phyloP scores from a whole-genome alignment of 1,140 invertebrate species.

The Drosophila ananassae region DNA sequence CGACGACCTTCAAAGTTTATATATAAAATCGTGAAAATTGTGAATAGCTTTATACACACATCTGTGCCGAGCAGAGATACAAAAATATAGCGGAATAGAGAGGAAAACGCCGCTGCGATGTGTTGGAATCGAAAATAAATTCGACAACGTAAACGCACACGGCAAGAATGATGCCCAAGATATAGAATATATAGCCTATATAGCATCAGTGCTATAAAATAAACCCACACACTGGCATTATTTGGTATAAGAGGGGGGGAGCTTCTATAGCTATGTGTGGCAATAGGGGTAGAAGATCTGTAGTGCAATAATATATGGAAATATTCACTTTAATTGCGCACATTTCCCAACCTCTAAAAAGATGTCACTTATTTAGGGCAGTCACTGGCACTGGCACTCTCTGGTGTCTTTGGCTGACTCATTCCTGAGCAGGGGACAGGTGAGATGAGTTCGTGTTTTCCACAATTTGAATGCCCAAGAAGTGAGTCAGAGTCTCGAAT shows the following conservation, averaged over 20 bases:
- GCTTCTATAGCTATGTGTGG: slow-evolving; percentile 33
- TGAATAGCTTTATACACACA: slow-evolving; percentile 73
- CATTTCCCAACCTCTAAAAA: slow-evolving; percentile 17
- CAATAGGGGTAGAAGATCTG: slow-evolving; percentile 10
- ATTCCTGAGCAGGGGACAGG: slow-evolving; percentile 23
- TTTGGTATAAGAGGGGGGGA: slow-evolving; percentile 20
- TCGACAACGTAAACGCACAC: slow-evolving; percentile 71
- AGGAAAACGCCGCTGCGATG: slow-evolving; percentile 10
- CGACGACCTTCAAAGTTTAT: slow-evolving; percentile 77
- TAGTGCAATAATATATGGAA: slow-evolving; percentile 19
- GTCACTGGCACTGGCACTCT: slow-evolving; percentile 21
- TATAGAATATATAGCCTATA: slow-evolving; percentile 50
- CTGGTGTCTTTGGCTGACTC: slow-evolving; percentile 34
- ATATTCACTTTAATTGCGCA: slow-evolving; percentile 35
- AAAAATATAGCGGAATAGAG: slow-evolving; percentile 41
- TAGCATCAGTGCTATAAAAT: slow-evolving; percentile 66
- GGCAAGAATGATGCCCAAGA: slow-evolving; percentile 65
- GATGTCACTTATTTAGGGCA: slow-evolving; percentile 67
- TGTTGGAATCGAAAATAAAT: slow-evolving; percentile 73
- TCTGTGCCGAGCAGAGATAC: slow-evolving; percentile 35
- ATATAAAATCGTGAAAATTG: slow-evolving; percentile 71
- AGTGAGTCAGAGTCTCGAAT: slow-evolving; percentile 26
- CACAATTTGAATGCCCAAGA: slow-evolving; percentile 34
- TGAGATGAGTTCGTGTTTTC: slow-evolving; percentile 48
- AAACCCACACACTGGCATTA: slow-evolving; percentile 1